Conservation (phyloP, 2,888 invertebrate species). For the Sepiola atlantica region DNA sequence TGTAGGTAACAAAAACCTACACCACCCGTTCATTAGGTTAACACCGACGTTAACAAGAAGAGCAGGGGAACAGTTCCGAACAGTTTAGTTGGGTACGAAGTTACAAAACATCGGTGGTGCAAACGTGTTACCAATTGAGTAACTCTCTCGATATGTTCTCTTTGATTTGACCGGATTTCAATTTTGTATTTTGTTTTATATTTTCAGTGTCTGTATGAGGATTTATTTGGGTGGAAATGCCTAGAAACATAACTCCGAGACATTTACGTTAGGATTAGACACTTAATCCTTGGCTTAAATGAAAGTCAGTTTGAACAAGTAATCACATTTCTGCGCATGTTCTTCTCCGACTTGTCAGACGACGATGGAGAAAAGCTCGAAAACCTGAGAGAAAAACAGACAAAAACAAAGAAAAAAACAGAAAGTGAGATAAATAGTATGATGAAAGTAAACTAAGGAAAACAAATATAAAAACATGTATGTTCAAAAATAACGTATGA, state of each 20-base stretch:
- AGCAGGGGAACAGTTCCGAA: not conserved
- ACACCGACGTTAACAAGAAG: not conserved
- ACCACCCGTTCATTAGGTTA: not conserved
- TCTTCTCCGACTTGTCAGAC: too few species aligned
- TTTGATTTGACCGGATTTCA: not conserved
- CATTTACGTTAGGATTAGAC: not conserved
- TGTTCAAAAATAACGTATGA: too few species aligned
- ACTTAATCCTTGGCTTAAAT: not conserved
- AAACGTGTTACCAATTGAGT: not conserved
- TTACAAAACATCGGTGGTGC: not conserved
- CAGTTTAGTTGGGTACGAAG: not conserved
- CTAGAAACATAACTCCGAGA: not conserved
- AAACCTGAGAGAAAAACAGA: not conserved
- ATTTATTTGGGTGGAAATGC: not conserved
- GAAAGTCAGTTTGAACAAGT: not conserved
- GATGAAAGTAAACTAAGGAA: too few species aligned
- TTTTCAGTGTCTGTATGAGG: too few species aligned
- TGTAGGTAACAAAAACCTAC: slow-evolving; percentile 32
- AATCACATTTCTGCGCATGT: not conserved
- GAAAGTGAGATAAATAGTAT: not conserved
- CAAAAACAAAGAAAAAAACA: not conserved
- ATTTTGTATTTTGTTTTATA: not conserved
- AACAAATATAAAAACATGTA: too few species aligned
- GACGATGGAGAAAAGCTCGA: not conserved
- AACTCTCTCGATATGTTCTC: not conserved